Evolutionary conservation across 2,888 invertebrate species (phyloP).

Genomic region (Leucozona laternaria): DNA sequence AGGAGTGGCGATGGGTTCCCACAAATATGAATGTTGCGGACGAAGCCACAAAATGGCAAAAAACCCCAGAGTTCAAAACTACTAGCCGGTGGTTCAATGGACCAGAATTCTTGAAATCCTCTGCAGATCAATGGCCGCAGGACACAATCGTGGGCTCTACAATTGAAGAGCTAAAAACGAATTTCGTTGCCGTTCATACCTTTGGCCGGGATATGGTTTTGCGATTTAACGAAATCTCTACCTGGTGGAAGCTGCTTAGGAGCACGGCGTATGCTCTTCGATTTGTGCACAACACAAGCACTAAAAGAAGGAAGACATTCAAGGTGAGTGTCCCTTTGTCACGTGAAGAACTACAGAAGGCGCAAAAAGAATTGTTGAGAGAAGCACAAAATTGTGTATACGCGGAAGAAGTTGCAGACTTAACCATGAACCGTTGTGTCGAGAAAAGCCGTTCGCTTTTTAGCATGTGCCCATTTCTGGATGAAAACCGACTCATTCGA

Average conservation of each 20-base stretch:
- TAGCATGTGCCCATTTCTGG: slow-evolving; percentile 4
- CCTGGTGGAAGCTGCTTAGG: background rate
- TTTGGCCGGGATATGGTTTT: background rate
- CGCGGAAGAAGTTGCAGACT: background rate
- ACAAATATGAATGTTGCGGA: too few relatives aligned
- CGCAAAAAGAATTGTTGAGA: background rate
- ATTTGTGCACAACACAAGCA: background rate
- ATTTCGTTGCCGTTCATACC: background rate
- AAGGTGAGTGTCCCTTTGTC: background rate
- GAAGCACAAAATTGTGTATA: background rate
- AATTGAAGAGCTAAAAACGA: background rate
- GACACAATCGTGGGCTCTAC: background rate
- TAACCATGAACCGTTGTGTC: background rate
- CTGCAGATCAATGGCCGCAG: background rate
- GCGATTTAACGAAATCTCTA: background rate
- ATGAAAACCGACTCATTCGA: slow-evolving; percentile 2
- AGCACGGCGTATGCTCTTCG: background rate
- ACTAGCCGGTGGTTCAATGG: too few relatives aligned
- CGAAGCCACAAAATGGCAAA: too few relatives aligned
- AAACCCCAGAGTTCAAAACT: too few relatives aligned
- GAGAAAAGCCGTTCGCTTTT: background rate
- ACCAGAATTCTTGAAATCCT: too few relatives aligned
- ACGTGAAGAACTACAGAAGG: background rate
- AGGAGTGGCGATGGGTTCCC: too few relatives aligned
- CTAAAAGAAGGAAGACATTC: background rate